Evolutionary conservation across 2,888 invertebrate genomes (phyloP), one percentile per base, ranked within the genome.

Genomic region (Acanthosepion esculentum): DNA sequence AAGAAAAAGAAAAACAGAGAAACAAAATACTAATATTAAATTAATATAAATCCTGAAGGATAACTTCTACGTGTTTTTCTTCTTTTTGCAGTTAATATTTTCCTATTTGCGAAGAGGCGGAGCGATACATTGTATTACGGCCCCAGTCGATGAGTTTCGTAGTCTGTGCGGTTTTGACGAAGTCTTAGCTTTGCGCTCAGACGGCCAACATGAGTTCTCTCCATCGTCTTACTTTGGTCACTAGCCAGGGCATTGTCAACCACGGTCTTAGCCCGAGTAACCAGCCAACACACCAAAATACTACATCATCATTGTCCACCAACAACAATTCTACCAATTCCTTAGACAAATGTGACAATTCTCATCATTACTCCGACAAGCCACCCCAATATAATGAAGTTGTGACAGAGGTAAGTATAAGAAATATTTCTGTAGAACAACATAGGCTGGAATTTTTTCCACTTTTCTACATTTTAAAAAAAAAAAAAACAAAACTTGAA

Each of bases 321-420:
- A 78, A 78, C n/a, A 78, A 78, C 8, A 78, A 78, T 78, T 78
- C n/a, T 78, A 78, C 78, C 8, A 78, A 78, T 55, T 55, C 55
- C 18, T 55, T 55, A 55, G 55, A 55, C 1, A 78, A 78, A n/a
- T n/a, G n/a, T 78, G 12, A 29, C 8, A 8, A 78, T 78, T 18
- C 55, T 55, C 64, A 64, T 64, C 78, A 78, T 78, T 78, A n/a
- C 15, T 78, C 78, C 78, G 92, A 92, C 92, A 92, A 48, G 7
- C 92, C 50, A 23, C 48, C 50, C 50, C 92, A 48, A 92, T 50
- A 50, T 23, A 50, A 92, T 23, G 92, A 92, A 6, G 92, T 92
- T 18, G 92, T 92, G 92, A 92, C 48, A 6, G 92, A 92, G 92
- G 92, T 92, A 92, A 92, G 92, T 92, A 92, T 92, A 92, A 48